phyloP scores from a whole-genome alignment of 2,113 vertebrate genomes.

The Anseranas semipalmata region DNA sequence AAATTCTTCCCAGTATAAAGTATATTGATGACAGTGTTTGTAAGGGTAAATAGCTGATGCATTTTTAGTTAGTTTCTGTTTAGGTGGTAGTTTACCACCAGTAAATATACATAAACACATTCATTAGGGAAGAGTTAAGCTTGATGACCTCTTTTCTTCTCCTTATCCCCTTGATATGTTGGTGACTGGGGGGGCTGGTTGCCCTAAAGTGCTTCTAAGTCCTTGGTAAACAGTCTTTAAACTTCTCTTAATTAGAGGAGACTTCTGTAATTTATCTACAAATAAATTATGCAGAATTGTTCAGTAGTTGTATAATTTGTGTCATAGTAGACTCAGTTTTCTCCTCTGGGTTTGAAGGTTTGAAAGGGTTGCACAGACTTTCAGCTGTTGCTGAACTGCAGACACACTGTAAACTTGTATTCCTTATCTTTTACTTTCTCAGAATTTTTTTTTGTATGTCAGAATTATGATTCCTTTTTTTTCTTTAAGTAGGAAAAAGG shows the following conservation, averaged over 20 bases:
- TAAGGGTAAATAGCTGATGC: background rate
- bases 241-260: background rate
- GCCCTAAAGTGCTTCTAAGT: background rate
- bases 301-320: background rate
- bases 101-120: background rate
- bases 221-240: background rate
- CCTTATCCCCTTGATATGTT: background rate
- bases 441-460: background rate
- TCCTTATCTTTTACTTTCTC: background rate
- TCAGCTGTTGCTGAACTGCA: background rate
- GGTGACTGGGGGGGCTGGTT: background rate
- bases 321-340: background rate
- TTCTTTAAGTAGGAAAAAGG: background rate
- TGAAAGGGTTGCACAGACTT: background rate
- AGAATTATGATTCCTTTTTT: background rate
- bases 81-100: background rate
- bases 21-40: background rate
- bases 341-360: no score
- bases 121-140: background rate
- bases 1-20: background rate
- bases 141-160: background rate
- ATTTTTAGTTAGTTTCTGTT: background rate
- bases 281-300: background rate
- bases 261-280: background rate
- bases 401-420: background rate